A percentile compares a stretch with the other conserved stretches of the same genome.
phyloP scores from a whole-genome alignment of 2,888 invertebrate species.

The Marasmarcha lunaedactyla region DNA sequence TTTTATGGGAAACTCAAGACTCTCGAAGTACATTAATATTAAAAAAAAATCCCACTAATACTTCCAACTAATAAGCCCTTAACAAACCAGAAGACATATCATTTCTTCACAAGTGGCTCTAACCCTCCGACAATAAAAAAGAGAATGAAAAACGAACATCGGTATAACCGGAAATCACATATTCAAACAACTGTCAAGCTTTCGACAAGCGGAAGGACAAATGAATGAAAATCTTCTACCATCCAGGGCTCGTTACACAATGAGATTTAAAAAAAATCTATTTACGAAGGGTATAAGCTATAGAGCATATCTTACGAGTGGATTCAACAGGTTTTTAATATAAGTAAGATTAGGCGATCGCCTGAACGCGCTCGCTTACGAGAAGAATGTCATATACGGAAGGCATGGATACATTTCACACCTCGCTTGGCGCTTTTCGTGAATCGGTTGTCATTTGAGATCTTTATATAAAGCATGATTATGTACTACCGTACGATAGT shows the following conservation, averaged over 20 bases:
- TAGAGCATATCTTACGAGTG: neutral
- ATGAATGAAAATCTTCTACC: constrained; percentile 34
- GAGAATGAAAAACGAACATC: constrained; percentile 22
- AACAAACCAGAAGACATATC: no score
- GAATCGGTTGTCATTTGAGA: constrained; percentile 70
- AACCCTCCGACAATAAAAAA: neutral
- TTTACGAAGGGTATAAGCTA: no score
- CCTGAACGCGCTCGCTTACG: constrained; percentile 49
- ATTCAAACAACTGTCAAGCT: constrained; percentile 46
- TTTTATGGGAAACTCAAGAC: no score
- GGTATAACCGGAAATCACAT: constrained; percentile 43
- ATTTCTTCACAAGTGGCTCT: no score
- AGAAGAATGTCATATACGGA: constrained; percentile 63
- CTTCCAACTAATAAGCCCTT: no score
- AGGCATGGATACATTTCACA: constrained; percentile 64
- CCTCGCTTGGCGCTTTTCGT: constrained; percentile 63
- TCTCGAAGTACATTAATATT: no score
- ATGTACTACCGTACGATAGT: no score
- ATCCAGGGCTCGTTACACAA: constrained; percentile 12
- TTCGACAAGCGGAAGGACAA: constrained; percentile 30
- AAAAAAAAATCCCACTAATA: no score
- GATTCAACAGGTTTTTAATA: constrained; percentile 51
- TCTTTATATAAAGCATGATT: no score
- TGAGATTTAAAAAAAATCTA: constrained; percentile 1
- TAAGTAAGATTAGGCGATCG: constrained; percentile 53